phyloP scores from a whole-genome alignment of 2,797 vertebrate species.

The Xerus rutilus region DNA sequence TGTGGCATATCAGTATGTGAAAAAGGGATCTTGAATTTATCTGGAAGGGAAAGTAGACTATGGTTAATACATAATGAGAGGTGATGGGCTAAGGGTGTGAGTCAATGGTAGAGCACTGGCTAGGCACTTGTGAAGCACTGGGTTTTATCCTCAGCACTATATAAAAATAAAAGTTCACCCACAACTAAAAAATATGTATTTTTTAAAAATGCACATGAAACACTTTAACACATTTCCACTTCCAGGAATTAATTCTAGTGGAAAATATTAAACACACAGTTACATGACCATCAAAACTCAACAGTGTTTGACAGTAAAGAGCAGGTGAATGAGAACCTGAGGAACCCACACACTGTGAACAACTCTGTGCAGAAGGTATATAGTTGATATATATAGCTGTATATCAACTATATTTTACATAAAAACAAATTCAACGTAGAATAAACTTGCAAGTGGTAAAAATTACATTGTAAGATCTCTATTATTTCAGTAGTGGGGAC shows the following conservation, averaged over 20 bases:
- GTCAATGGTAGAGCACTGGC: too few species aligned
- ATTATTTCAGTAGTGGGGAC: too few species aligned
- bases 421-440: background rate
- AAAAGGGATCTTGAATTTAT: conserved; percentile 92
- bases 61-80: too few species aligned
- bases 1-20: conserved; percentile 96
- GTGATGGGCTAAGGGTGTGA: too few species aligned
- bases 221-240: background rate
- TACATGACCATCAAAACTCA: background rate
- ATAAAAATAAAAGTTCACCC: too few species aligned
- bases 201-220: background rate
- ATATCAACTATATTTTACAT: background rate
- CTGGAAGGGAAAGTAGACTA: too few species aligned
- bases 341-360: background rate
- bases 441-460: background rate
- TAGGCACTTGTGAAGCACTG: too few species aligned
- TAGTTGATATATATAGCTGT: background rate
- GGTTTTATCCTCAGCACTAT: too few species aligned
- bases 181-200: too few species aligned
- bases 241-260: conserved; percentile 24
- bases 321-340: background rate
- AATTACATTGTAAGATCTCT: background rate
- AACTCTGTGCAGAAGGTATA: background rate
- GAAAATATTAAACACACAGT: background rate
- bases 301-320: background rate